These are phyloP conservation scores for Cacatua alba DNA, from an alignment of 2,113 vertebrate species.

Conservation along the genomic window DNA sequence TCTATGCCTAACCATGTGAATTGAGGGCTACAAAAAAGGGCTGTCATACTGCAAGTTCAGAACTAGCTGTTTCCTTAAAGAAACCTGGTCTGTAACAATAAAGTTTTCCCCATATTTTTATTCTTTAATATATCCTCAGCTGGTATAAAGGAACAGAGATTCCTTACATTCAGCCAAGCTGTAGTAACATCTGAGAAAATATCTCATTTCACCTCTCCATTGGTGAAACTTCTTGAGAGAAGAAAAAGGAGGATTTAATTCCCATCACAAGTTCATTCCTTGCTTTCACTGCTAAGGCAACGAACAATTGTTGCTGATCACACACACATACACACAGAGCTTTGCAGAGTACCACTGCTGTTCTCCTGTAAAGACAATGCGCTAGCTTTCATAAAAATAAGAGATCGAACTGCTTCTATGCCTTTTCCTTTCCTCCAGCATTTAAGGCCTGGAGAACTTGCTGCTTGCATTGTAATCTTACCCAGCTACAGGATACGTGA, in stretches of 20 bases:
- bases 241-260: slow-evolving; percentile 23
- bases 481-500: slow-evolving; percentile 23
- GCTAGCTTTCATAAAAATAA: background rate
- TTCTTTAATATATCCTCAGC: background rate
- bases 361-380: background rate
- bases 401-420: background rate
- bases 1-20: background rate
- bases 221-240: background rate
- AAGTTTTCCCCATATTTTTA: background rate
- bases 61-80: background rate
- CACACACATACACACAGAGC: background rate
- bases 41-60: background rate
- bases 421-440: slow-evolving; percentile 1
- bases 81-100: background rate
- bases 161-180: background rate
- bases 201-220: background rate
- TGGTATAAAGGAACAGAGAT: background rate
- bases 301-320: slow-evolving; percentile 15
- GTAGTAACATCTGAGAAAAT: background rate
- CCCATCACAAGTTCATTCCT: background rate
- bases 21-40: background rate
- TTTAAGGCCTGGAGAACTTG: background rate
- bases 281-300: background rate
- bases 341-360: background rate
- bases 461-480: slow-evolving; percentile 22